These are phyloP conservation scores for Litocranius walleri DNA, from an alignment of 2,113 vertebrate species.

Conservation along the genomic window DNA sequence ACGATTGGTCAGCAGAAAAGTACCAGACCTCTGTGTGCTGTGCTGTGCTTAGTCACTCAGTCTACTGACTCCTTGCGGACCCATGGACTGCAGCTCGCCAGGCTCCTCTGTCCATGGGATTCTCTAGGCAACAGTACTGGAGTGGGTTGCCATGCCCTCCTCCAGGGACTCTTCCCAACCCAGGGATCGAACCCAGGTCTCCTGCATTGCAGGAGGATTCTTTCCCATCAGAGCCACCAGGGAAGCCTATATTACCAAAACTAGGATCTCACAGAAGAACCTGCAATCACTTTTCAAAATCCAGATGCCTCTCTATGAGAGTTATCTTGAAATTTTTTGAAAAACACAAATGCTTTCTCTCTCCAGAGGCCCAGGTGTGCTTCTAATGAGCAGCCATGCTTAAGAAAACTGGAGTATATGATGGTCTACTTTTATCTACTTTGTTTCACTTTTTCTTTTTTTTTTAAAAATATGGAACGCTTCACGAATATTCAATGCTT, in stretches of 20 bases:
- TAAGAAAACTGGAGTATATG: background rate
- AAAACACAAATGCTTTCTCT: background rate
- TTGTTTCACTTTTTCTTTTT: background rate
- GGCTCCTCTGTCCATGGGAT: background rate
- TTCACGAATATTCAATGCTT: background rate
- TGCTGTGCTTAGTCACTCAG: background rate
- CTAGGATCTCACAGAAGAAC: background rate
- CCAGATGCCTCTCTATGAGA: background rate
- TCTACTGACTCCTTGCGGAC: background rate
- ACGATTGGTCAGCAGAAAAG: background rate
- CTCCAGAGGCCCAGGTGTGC: background rate
- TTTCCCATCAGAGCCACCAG: background rate
- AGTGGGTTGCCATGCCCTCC: background rate
- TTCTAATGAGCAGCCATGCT: background rate
- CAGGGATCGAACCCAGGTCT: background rate
- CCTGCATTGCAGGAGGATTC: background rate
- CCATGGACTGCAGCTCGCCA: background rate
- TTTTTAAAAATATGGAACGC: too few species aligned
- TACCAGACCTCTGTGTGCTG: background rate
- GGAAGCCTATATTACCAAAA: background rate
- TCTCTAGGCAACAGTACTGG: background rate
- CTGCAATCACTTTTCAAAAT: background rate
- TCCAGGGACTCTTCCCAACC: background rate
- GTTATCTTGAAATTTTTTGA: background rate
- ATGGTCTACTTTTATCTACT: accelerated